Percentiles rank a stretch among this genome's conserved stretches.
phyloP scores from a whole-genome alignment of 1,140 invertebrate species.

The Asobara japonica region DNA sequence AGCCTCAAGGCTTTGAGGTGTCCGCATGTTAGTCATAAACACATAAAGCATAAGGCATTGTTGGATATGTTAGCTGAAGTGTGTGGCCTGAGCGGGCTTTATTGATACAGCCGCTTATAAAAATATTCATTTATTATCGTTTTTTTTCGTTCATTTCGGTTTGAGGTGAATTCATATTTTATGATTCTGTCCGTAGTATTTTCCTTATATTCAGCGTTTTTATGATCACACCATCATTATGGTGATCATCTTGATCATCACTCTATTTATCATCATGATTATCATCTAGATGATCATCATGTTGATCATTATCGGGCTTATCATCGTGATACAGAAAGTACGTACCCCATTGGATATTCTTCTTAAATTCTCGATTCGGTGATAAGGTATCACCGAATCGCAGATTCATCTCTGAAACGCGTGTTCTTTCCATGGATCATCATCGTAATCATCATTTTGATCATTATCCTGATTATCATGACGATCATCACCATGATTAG shows the following conservation, averaged over 20 bases:
- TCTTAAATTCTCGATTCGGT: too few species aligned
- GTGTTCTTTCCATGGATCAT: neutral
- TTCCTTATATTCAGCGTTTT: neutral
- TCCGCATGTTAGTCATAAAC: constrained; percentile 46
- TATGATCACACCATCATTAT: too few species aligned
- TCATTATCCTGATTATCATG: too few species aligned
- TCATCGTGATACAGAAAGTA: too few species aligned
- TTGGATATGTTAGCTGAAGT: constrained; percentile 67
- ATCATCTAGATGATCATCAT: too few species aligned
- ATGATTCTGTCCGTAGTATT: neutral
- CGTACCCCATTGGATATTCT: too few species aligned
- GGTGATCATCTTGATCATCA: too few species aligned
- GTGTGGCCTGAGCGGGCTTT: constrained; percentile 57
- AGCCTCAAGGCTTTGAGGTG: neutral
- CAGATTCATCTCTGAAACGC: too few species aligned
- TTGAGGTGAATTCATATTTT: neutral
- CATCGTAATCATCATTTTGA: neutral
- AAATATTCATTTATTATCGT: constrained; percentile 52
- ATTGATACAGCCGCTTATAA: constrained; percentile 64
- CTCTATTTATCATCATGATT: too few species aligned
- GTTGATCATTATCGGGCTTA: too few species aligned
- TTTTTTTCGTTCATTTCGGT: constrained; percentile 20
- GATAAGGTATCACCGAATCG: too few species aligned
- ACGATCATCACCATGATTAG: too few species aligned
- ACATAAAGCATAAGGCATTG: constrained; percentile 67